phyloP scores from a whole-genome alignment of 2,888 invertebrate genomes.

The Hartigia nigra region DNA sequence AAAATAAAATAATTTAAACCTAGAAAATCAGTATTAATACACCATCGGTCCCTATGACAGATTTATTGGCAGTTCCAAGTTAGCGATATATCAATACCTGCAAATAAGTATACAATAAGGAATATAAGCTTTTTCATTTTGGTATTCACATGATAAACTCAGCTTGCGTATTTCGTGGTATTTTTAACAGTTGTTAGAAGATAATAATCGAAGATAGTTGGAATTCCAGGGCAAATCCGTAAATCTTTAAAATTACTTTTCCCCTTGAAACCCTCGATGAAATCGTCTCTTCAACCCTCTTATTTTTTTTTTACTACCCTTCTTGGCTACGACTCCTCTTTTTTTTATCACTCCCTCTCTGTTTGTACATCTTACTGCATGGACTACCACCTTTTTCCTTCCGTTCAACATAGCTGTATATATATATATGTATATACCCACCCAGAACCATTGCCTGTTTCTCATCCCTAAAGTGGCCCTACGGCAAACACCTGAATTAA shows the following conservation, averaged over 20 bases:
- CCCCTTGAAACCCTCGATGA: not conserved
- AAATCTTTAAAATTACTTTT: not conserved
- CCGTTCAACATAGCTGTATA: not conserved
- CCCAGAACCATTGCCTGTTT: not conserved
- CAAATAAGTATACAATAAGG: not conserved
- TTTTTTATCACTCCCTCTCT: not conserved
- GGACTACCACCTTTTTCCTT: not conserved
- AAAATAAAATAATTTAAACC: too few species aligned
- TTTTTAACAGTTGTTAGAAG: not conserved
- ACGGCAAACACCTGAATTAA: not conserved
- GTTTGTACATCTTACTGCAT: not conserved
- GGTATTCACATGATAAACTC: not conserved
- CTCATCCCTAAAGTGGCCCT: not conserved
- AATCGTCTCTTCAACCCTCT: not conserved
- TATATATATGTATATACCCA: not conserved
- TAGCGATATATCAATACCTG: not conserved
- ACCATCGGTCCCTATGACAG: not conserved
- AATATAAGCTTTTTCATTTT: not conserved
- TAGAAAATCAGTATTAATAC: not conserved
- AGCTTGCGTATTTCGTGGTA: not conserved
- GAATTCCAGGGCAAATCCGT: not conserved
- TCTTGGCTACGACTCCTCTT: not conserved
- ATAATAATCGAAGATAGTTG: not conserved
- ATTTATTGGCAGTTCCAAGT: not conserved
- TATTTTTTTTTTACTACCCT: not conserved